phyloP scores from a whole-genome alignment of 2,888 invertebrate species.

The Balanococcus diminutus region DNA sequence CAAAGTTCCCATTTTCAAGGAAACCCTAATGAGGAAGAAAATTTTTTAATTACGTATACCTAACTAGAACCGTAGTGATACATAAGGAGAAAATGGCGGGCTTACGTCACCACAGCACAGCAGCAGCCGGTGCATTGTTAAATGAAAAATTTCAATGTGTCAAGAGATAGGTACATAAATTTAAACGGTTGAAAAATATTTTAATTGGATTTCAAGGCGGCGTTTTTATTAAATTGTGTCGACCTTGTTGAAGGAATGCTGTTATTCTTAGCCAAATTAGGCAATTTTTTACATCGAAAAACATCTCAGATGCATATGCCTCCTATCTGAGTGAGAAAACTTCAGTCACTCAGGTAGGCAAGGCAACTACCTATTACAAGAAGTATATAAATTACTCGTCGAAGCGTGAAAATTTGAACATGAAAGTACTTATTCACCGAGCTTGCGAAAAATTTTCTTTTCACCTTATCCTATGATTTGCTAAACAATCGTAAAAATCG shows the following conservation, averaged over 20 bases:
- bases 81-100: neutral
- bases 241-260: conserved; percentile 6
- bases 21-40: neutral
- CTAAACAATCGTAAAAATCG: neutral
- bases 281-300: neutral
- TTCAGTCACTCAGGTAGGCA: neutral
- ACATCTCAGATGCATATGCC: neutral
- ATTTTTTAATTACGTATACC: neutral
- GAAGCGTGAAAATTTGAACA: neutral
- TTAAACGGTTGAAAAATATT: conserved; percentile 13
- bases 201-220: neutral
- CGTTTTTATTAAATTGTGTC: conserved; percentile 13
- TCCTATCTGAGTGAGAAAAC: neutral
- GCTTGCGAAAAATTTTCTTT: neutral
- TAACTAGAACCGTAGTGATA: too few species aligned
- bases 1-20: neutral
- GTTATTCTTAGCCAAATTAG: neutral
- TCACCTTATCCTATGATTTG: neutral
- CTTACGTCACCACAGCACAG: neutral
- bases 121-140: neutral
- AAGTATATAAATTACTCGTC: neutral
- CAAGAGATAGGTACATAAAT: conserved; percentile 19
- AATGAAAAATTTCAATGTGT: conserved; percentile 19
- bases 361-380: neutral
- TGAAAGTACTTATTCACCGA: neutral